A percentile compares a stretch with the other conserved stretches of the same genome.
These are phyloP conservation scores for Cariama cristata DNA, from an alignment of 2,113 vertebrate genomes.

Conservation along the genomic window DNA sequence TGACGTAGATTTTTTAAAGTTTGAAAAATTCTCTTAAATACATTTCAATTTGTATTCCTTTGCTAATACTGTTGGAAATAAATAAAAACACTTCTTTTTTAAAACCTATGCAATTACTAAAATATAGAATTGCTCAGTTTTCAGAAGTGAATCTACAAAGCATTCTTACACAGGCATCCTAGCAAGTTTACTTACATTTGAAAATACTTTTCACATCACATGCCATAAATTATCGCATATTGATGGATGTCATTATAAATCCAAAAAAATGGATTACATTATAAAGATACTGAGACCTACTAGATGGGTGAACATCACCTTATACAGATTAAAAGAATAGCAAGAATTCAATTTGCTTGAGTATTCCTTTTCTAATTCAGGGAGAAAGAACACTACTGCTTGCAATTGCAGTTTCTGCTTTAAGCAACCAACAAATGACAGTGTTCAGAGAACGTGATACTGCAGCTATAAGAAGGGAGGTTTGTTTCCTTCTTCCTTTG, in stretches of 20 bases:
- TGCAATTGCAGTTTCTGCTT: neutral
- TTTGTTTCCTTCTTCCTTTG: neutral
- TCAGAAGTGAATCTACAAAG: neutral
- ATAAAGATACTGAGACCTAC: neutral
- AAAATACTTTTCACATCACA: neutral
- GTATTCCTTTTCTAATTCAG: neutral
- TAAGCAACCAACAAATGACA: neutral
- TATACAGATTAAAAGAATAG: neutral
- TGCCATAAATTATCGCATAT: neutral
- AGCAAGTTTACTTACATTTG: neutral
- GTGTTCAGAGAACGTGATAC: neutral
- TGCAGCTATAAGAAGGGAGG: neutral
- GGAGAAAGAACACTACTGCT: neutral
- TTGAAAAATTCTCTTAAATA: neutral
- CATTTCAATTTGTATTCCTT: neutral
- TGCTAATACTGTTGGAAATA: neutral
- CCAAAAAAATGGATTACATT: neutral
- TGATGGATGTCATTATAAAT: neutral
- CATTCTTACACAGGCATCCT: neutral
- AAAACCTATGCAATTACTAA: neutral
- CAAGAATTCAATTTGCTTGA: neutral
- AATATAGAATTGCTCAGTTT: neutral
- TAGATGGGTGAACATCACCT: neutral
- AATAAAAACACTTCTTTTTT: neutral
- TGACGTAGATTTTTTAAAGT: neutral